Conservation (phyloP, 2,113 vertebrate species). For the Pelodiscus sinensis region DNA sequence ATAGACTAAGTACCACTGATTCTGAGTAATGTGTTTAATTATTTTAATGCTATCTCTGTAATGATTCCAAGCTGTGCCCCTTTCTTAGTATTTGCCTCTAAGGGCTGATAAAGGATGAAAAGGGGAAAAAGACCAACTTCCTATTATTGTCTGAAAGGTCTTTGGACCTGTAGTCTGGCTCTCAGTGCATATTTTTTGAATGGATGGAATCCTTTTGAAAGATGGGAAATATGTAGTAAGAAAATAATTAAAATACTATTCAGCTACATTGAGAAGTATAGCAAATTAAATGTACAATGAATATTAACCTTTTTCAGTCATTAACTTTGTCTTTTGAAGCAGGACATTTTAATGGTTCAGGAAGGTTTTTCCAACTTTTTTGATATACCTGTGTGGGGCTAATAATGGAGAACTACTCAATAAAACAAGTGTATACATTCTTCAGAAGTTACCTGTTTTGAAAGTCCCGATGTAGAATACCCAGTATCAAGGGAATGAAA, state of each 20-base stretch:
- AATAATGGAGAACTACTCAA: neutral
- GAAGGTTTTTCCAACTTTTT: neutral
- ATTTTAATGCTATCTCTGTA: constrained; percentile 71
- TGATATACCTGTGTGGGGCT: neutral
- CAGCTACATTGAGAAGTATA: constrained; percentile 2
- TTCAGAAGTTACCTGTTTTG: neutral
- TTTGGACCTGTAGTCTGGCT: neutral
- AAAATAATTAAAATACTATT: constrained; percentile 1
- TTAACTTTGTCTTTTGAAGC: constrained; percentile 5
- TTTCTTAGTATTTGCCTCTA: constrained; percentile 63
- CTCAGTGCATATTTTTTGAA: neutral
- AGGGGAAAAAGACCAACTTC: constrained; percentile 69
- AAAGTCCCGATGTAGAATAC: neutral
- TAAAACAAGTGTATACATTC: rapidly evolving
- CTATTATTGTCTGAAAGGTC: constrained; percentile 47
- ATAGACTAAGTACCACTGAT: constrained; percentile 69
- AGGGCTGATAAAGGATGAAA: constrained; percentile 71
- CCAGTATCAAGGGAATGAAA: neutral
- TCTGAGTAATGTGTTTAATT: constrained; percentile 81
- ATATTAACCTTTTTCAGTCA: neutral
- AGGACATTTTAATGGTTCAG: neutral
- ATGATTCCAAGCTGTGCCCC: constrained; percentile 81
- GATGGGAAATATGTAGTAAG: neutral
- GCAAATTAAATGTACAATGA: neutral
- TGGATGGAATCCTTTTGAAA: constrained; percentile 21